Base-by-base conservation (phyloP, 2,797 vertebrate genomes). In the Neosilurus mollespiculum region DNA sequence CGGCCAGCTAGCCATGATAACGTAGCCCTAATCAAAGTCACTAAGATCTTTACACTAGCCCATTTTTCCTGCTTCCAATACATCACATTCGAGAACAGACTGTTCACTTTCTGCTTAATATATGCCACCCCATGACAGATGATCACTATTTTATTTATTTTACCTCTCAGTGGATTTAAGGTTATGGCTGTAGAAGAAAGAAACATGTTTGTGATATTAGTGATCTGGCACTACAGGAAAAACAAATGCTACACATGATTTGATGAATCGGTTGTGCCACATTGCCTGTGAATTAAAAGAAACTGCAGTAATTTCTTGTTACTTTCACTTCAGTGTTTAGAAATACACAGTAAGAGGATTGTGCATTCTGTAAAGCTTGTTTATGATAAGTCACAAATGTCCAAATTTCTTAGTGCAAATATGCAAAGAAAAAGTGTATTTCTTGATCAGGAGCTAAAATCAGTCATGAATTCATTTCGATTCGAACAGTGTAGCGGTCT, bases 401-500 rank as follows among this genome's bases (percentile, higher is more conserved):
- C 16, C 8, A 73, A 16, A 75, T 22, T 22, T 34, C 72, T 22
- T 76, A 58, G 54, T 11, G 26, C 37, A 43, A 8, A 75, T n/a
- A n/a, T n/a, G n/a, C n/a, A n/a, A n/a, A n/a, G n/a, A n/a, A n/a
- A n/a, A n/a, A n/a, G n/a, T 0, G 8, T 49, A 71, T 9, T 71
- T 24, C 43, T 15, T n/a, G 11, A 9, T 75, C 53, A 56, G 12
- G 69, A 15, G 51, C 2, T 14, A 73, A 26, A 73, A 56, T 18
- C 43, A 43, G 43, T 43, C 43, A 43, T 51, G 37, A 64, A 26
- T 59, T 43, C 59, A 64, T 78, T 78, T 24, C 9, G 62, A 64
- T 64, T 78, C 76, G 24, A 64, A 51, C 5, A 64, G 76, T 64
- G 76, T 64, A 70, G 78, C 75, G 34, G 34, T 62, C 43, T 12